Evolutionary conservation across 2,113 vertebrate species (phyloP).

Genomic region (Sigmodon hispidus): DNA sequence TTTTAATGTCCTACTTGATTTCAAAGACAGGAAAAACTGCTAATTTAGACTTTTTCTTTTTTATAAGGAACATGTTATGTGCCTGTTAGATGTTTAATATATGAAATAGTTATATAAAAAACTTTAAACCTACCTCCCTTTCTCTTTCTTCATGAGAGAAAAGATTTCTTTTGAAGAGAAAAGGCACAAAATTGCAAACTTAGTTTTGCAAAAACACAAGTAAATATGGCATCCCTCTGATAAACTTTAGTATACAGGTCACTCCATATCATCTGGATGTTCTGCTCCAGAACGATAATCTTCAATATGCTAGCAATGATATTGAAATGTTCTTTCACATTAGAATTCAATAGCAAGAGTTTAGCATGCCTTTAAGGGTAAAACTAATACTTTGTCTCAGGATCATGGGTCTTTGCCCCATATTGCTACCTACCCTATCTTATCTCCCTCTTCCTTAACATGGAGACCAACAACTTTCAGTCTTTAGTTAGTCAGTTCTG

Average conservation of each 20-base stretch:
- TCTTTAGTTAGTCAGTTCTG: neutral
- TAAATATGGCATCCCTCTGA: neutral
- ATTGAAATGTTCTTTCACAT: neutral
- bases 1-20: neutral
- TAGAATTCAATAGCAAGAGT: neutral
- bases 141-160: neutral
- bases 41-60: neutral
- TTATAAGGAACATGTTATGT: neutral
- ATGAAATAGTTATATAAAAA: conserved; percentile 22
- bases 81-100: neutral
- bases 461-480: neutral
- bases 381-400: neutral
- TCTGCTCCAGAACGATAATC: neutral
- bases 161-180: conserved; percentile 4
- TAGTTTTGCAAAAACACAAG: neutral
- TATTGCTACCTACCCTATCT: neutral
- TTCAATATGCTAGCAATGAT: neutral
- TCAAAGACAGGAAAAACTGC: conserved; percentile 31
- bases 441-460: neutral
- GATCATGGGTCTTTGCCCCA: neutral
- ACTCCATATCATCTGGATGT: neutral
- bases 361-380: neutral
- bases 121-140: neutral
- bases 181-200: neutral
- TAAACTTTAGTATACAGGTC: neutral